Percentiles rank a stretch among this genome's conserved stretches.
Evolutionary conservation across 2,113 vertebrate species (phyloP).

Genomic region (Balaeniceps rex): DNA sequence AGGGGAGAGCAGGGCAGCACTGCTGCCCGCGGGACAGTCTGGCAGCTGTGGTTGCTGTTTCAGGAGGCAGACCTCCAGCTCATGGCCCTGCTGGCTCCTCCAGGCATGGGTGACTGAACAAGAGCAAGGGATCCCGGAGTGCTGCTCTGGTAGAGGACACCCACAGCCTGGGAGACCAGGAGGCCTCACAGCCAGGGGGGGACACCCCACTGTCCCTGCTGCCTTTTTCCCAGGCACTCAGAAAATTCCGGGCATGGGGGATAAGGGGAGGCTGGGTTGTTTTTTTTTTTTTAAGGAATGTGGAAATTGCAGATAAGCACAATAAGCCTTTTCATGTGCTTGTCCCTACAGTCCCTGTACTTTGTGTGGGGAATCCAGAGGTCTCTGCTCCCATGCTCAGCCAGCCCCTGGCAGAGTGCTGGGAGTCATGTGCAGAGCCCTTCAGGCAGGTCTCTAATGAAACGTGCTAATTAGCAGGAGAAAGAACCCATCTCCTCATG

Average conservation of each 20-base stretch:
- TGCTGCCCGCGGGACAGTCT: background rate
- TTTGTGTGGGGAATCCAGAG: constrained; percentile 2
- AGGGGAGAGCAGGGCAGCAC: background rate
- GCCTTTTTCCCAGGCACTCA: background rate
- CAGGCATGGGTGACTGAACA: background rate
- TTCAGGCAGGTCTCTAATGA: background rate
- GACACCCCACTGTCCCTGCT: background rate
- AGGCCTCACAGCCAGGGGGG: background rate
- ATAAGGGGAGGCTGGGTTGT: background rate
- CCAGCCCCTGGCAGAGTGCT: background rate
- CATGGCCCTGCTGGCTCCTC: accelerated
- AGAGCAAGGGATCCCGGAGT: background rate
- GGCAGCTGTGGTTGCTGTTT: background rate
- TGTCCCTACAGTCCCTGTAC: background rate
- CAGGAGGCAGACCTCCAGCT: background rate
- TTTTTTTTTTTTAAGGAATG: constrained; percentile 3
- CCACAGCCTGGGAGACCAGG: background rate
- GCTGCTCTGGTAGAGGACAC: background rate
- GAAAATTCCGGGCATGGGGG: background rate
- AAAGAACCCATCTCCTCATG: background rate
- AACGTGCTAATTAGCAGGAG: background rate
- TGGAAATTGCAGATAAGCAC: constrained; percentile 39
- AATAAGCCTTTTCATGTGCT: constrained; percentile 55
- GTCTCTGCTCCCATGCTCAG: constrained; percentile 23
- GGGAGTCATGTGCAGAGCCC: background rate